Evolutionary conservation across 2,888 invertebrate species (phyloP), one percentile per base, ranked within the genome.

Genomic region (Scrobipalpa atriplicella): DNA sequence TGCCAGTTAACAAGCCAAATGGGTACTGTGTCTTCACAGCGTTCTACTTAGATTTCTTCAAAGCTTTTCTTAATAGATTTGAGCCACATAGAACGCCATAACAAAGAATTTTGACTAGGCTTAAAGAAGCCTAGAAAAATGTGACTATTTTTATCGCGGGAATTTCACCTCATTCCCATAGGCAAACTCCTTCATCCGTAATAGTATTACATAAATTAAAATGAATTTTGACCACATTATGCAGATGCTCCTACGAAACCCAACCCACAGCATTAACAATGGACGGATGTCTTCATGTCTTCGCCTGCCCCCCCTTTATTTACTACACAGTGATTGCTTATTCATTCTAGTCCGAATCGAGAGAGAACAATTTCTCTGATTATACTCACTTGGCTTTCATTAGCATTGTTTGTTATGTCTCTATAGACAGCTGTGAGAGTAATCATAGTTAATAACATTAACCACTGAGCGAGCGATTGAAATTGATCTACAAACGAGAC

Each of bases 221-320:
- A n/a, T n/a, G n/a, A 16, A 18, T 39, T 62, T 62, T 62, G 41
- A 13, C 13, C 29, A 29, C 47, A 62, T 47, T 62, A 62, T 21
- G 47, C 62, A 47, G 47, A 62, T 62, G 47, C n/a, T 18, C 47
- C 47, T 3, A n/a, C 7, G 43, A 21, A 18, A 61, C 51, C 66
- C 64, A 62, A 54, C 65, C 67, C 67, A 64, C 13, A 16, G 58
- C 41, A 64, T 65, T 43, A 47, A 86, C 85, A 86, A 86, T 86
- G 80, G 79, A 75, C 86, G 86, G 86, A 86, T 85, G 86, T 83
- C 21, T 21, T 56, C 6, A 47, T n/a, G 47, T n/a, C 47, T 47
- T 75, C 77, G 78, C 77, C 72, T 67, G 69, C 72, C 71, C 69
- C 69, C 70, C 69, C 75, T 71, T 76, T 66, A 76, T 74, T 74